These are phyloP conservation scores for Acridotheres tristis DNA, from an alignment of 2,797 vertebrate genomes.

Conservation along the genomic window DNA sequence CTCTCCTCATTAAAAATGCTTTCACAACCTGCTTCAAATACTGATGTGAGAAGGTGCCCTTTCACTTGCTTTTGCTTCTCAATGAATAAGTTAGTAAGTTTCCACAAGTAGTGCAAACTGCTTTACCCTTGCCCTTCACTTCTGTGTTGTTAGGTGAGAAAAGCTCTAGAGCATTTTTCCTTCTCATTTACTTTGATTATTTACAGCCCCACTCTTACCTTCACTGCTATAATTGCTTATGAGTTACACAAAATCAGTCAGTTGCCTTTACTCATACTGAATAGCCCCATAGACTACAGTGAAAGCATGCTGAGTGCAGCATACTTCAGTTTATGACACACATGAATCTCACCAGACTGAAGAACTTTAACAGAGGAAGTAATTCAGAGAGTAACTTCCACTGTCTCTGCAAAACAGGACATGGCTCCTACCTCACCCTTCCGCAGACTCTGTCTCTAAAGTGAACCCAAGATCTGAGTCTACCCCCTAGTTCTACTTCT, in stretches of 20 bases:
- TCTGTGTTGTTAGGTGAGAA: not conserved
- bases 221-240: constrained; percentile 20
- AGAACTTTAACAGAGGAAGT: constrained; percentile 9
- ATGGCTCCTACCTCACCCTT: not conserved
- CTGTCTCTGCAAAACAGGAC: constrained; percentile 13
- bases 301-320: not conserved
- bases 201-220: constrained; percentile 27
- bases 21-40: constrained; percentile 16
- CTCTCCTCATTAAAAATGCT: constrained; percentile 36
- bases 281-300: not conserved
- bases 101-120: not conserved
- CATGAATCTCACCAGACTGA: not conserved
- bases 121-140: constrained; percentile 27
- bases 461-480: not conserved
- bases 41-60: constrained; percentile 36
- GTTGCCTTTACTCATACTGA: constrained; percentile 19
- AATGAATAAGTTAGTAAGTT: constrained; percentile 53
- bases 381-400: constrained; percentile 28
- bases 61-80: constrained; percentile 29
- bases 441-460: not conserved
- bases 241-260: constrained; percentile 33
- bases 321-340: constrained; percentile 10
- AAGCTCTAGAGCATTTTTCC: constrained; percentile 27
- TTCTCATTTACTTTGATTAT: constrained; percentile 48
- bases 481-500: not conserved